These are phyloP conservation scores for Drosophila trapezifrons DNA, from an alignment of 1,140 invertebrate species.

Conservation along the genomic window DNA sequence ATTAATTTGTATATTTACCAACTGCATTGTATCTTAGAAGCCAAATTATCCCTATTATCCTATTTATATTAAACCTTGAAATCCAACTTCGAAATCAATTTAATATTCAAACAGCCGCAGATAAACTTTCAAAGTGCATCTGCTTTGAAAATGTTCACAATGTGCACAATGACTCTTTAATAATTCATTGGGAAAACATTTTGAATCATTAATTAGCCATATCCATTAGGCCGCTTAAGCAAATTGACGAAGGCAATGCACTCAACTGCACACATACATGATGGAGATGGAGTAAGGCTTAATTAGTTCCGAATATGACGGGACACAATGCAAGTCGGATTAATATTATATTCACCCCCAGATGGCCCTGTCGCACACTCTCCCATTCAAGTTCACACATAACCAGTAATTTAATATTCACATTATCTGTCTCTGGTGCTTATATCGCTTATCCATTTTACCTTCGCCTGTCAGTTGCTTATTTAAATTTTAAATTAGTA, in stretches of 20 bases:
- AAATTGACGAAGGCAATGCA: conserved; percentile 21
- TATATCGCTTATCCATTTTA: not conserved
- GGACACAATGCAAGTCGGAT: conserved; percentile 20
- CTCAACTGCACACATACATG: not conserved
- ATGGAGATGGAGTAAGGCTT: not conserved
- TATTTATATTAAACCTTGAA: not conserved
- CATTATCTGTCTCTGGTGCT: not conserved
- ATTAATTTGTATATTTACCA: not conserved
- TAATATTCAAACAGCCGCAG: not conserved
- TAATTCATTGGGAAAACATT: conserved; percentile 19
- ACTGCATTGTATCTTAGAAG: not conserved
- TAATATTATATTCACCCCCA: conserved; percentile 11
- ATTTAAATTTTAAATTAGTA: conserved; percentile 1
- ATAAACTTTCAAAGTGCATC: not conserved
- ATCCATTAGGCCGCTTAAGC: conserved; percentile 34
- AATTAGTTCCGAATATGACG: conserved; percentile 28
- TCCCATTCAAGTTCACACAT: not conserved
- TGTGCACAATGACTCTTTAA: not conserved
- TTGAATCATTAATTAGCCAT: conserved; percentile 7
- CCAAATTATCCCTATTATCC: not conserved
- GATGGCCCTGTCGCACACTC: not conserved
- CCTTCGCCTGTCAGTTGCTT: not conserved
- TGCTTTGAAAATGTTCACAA: not conserved
- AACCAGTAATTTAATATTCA: conserved; percentile 1
- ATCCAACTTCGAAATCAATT: not conserved